Base-by-base conservation (phyloP, 2,888 invertebrate genomes). In the Buathra laborator region DNA sequence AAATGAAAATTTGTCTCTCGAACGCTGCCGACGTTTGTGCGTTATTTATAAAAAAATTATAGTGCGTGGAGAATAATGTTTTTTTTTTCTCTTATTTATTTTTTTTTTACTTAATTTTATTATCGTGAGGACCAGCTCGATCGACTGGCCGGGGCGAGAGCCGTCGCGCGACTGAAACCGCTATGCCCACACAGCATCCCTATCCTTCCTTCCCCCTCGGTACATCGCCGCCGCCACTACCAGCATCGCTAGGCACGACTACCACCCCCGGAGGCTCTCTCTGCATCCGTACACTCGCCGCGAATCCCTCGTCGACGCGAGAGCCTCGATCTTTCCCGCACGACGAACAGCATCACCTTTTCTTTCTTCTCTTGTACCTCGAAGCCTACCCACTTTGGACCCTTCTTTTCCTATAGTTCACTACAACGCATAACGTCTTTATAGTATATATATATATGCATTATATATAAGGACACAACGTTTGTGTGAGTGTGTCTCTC, bases 101-200 rank as follows among this genome's bases (percentile, higher is more conserved):
- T 44, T 24, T 70, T 16, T 12, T 51, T 7, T 43, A 9, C 6
- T 53, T 19, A 53, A 62, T 62, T 29, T n/a, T 2, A 62, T 16
- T 43, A n/a, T 24, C n/a, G 9, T 64, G 72, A 66, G 37, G 51
- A 86, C 46, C 68, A 88, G 87, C 89, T 90, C 90, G 88, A 92
- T 89, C 91, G 90, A 91, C 91, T 89, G 89, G 89, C 89, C 91
- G 88, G 90, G 90, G 86, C 92, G 91, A 92, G 89, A 92, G 92
- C 92, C 91, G 92, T 91, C 92, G 91, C 92, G 89, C 92, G 90
- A 92, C 92, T 92, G 91, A 90, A 89, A 86, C 87, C 87, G 86
- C 81, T 87, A 80, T 84, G 86, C 87, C 89, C 89, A 86, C 89
- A 86, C 90, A 90, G 91, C 92, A 91, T 92, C 91, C 91, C 90